phyloP scores from a whole-genome alignment of 2,888 invertebrate genomes.

The Linnaemya tessellans region DNA sequence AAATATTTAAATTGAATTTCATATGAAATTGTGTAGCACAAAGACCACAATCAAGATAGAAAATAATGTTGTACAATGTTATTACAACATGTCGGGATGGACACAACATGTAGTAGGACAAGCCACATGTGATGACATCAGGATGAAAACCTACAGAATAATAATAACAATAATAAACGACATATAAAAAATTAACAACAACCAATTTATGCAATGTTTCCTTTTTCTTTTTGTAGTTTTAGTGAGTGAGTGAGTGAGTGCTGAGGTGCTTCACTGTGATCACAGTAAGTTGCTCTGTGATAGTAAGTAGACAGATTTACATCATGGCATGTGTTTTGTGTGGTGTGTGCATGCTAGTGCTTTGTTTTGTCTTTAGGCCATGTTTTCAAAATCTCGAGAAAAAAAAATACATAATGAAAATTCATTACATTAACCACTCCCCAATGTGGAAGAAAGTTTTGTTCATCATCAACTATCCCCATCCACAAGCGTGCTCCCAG shows the following conservation, averaged over 20 bases:
- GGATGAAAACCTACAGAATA: conserved; percentile 54
- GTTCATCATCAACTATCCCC: conserved; percentile 34
- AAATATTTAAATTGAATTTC: conserved; percentile 65
- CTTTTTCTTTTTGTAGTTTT: background rate
- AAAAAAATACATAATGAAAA: conserved; percentile 67
- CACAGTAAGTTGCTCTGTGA: conserved; percentile 15
- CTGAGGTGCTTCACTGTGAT: background rate
- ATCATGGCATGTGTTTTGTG: conserved; percentile 1
- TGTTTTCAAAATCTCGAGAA: conserved; percentile 56
- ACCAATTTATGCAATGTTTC: conserved; percentile 52
- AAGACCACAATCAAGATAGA: conserved; percentile 68
- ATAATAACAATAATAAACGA: conserved; percentile 57
- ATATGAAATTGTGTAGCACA: conserved; percentile 66
- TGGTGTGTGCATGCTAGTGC: conserved; percentile 10
- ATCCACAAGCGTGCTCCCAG: conserved; percentile 14
- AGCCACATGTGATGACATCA: conserved; percentile 57
- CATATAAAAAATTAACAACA: conserved; percentile 47
- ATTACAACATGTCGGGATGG: conserved; percentile 53
- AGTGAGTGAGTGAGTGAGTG: background rate
- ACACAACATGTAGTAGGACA: conserved; percentile 18
- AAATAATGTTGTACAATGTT: conserved; percentile 59
- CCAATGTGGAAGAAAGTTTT: conserved; percentile 59
- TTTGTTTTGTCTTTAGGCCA: conserved; percentile 70
- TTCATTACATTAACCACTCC: conserved; percentile 71
- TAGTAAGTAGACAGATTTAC: conserved; percentile 9